These are phyloP conservation scores for Alouatta palliata DNA, from an alignment of 2,113 vertebrate species.

Conservation along the genomic window DNA sequence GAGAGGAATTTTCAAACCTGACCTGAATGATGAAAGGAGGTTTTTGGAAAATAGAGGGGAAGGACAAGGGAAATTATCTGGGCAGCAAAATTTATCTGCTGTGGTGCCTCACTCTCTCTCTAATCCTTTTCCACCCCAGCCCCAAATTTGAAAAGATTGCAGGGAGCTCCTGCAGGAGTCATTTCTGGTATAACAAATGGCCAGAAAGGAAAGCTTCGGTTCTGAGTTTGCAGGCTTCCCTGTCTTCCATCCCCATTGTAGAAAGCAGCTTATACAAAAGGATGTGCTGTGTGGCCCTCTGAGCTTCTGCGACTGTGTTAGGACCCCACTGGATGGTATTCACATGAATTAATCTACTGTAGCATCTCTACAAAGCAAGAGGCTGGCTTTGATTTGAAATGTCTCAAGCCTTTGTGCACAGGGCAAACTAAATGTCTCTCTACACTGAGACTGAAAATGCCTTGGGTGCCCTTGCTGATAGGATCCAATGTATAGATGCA, in stretches of 20 bases:
- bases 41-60: not conserved
- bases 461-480: conserved; percentile 52
- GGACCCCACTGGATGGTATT: not conserved
- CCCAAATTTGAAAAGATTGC: not conserved
- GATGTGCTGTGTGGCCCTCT: not conserved
- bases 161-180: not conserved
- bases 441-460: not conserved
- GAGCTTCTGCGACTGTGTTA: not conserved
- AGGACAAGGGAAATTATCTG: conserved; percentile 2
- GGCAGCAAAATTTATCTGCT: not conserved
- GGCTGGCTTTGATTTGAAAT: conserved; percentile 53
- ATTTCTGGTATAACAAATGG: conserved; percentile 15
- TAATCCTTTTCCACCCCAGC: not conserved
- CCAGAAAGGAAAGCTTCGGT: not conserved
- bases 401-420: conserved; percentile 32
- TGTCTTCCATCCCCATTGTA: not conserved
- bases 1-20: not conserved
- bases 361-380: conserved; percentile 43
- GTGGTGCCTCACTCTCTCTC: not conserved
- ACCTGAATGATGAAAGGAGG: conserved; percentile 13
- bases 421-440: conserved; percentile 30
- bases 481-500: conserved; percentile 34
- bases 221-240: not conserved
- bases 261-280: not conserved
- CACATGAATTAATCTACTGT: conserved; percentile 35